Percentiles rank a stretch among this genome's conserved stretches.
These are phyloP conservation scores for Lasioglossum calceatum DNA, from an alignment of 2,888 invertebrate genomes.

Conservation along the genomic window DNA sequence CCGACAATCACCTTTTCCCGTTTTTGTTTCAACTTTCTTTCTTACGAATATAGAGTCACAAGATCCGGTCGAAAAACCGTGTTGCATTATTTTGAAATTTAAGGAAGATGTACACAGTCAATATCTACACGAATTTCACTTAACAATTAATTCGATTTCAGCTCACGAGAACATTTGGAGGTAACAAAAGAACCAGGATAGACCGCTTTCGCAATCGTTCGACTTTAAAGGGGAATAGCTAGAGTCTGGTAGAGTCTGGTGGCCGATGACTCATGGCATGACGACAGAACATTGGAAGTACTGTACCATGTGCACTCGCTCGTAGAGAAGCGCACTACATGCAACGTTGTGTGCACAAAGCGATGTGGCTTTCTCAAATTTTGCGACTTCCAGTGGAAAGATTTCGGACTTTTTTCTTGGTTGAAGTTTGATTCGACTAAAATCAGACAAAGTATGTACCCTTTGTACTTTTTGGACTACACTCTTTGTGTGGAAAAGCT, in stretches of 20 bases:
- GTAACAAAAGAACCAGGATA: conserved; percentile 27
- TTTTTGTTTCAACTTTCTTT: conserved; percentile 10
- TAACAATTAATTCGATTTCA: conserved; percentile 12
- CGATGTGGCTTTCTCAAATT: conserved; percentile 50
- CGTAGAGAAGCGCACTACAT: conserved; percentile 28
- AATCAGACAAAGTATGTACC: not conserved
- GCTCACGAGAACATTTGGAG: conserved; percentile 15
- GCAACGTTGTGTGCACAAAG: not conserved
- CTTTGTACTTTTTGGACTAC: too few species aligned
- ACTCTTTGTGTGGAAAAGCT: too few species aligned
- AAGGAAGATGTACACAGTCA: not conserved
- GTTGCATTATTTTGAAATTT: conserved; percentile 6
- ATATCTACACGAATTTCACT: not conserved
- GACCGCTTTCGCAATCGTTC: conserved; percentile 63
- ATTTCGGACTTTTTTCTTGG: not conserved
- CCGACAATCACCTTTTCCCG: not conserved
- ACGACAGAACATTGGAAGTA: conserved; percentile 67
- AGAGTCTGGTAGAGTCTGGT: conserved; percentile 55
- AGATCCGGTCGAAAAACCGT: not conserved
- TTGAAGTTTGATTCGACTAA: not conserved
- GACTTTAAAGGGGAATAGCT: conserved; percentile 38
- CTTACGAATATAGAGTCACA: not conserved
- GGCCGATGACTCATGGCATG: conserved; percentile 74
- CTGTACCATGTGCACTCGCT: conserved; percentile 58
- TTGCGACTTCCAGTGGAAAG: conserved; percentile 10